Conservation (phyloP, 2,113 vertebrate species). For the Jacana jacana region DNA sequence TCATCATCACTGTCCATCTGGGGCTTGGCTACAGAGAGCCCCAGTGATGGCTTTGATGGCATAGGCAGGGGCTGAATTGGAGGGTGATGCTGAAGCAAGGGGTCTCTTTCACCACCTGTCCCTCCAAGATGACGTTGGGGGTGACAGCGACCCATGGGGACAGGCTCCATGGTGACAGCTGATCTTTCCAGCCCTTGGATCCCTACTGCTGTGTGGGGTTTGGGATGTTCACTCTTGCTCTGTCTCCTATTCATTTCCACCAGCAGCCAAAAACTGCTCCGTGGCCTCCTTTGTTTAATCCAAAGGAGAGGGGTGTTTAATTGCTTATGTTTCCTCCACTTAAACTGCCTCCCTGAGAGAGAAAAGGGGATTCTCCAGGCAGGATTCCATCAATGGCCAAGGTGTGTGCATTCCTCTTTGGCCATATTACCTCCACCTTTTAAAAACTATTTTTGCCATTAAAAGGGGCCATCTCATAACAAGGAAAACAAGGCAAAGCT, state of each 20-base stretch:
- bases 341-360: background rate
- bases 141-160: background rate
- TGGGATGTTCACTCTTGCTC: background rate
- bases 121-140: accelerated
- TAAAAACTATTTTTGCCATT: background rate
- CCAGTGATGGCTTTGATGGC: background rate
- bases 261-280: background rate
- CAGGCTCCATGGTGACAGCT: accelerated
- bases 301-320: background rate
- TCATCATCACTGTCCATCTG: background rate
- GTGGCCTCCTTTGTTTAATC: background rate
- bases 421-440: background rate
- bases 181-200: background rate
- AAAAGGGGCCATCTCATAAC: background rate
- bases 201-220: accelerated
- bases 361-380: background rate
- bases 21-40: background rate
- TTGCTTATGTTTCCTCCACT: accelerated
- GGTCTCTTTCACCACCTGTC: background rate
- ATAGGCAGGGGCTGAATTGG: background rate
- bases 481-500: background rate
- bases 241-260: background rate
- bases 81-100: background rate
- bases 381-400: accelerated
- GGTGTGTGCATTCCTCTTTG: background rate